A percentile compares a stretch with the other conserved stretches of the same genome.
phyloP scores from a whole-genome alignment of 2,797 vertebrate genomes.

The Hafferia zeledoni region DNA sequence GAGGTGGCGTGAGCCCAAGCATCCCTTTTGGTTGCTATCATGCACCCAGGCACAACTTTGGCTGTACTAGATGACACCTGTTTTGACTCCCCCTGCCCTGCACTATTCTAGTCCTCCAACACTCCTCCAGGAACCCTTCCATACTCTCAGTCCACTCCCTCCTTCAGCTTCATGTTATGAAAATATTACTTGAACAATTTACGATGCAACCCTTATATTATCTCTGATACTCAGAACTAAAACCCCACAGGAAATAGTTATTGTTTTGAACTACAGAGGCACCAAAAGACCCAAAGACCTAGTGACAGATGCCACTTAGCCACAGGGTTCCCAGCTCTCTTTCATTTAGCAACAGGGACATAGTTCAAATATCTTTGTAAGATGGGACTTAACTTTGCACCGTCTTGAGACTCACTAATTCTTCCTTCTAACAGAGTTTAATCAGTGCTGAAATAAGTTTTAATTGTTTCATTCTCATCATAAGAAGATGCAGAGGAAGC shows the following conservation, averaged over 20 bases:
- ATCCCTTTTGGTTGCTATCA: fast-evolving
- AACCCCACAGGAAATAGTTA: neutral
- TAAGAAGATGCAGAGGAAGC: neutral
- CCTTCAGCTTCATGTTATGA: neutral
- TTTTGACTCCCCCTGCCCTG: neutral
- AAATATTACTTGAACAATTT: neutral
- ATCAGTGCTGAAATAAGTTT: neutral
- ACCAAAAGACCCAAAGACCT: neutral
- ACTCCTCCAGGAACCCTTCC: neutral
- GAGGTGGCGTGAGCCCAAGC: neutral
- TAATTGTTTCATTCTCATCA: neutral
- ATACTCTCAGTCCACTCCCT: neutral
- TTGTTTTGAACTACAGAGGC: neutral
- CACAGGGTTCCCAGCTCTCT: neutral
- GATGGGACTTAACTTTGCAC: fast-evolving
- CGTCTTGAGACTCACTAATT: neutral
- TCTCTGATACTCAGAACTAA: neutral
- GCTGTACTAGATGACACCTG: neutral
- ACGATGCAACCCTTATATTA: neutral
- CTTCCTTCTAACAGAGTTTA: neutral
- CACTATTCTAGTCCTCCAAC: neutral
- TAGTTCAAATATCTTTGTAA: neutral
- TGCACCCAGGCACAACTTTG: neutral
- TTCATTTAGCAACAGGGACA: neutral
- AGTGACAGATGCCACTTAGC: neutral